Conservation (phyloP, 1,140 invertebrate genomes). For the Xylocopa sonorina region DNA sequence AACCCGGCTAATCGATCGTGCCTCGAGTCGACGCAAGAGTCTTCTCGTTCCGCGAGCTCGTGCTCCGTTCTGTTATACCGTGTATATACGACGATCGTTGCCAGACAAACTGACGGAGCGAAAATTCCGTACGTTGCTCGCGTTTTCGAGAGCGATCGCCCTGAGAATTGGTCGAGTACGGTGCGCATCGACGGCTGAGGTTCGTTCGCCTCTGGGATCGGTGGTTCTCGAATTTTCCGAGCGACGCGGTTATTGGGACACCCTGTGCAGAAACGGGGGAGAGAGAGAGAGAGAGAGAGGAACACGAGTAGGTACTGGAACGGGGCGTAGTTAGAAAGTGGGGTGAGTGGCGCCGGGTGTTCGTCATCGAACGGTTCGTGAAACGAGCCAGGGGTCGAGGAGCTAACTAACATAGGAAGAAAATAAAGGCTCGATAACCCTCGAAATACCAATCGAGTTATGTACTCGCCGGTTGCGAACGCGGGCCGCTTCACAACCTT, state of each 20-base stretch:
- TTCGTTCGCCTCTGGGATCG: no score
- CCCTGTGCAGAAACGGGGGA: not conserved
- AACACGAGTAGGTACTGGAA: not conserved
- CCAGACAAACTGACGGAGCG: no score
- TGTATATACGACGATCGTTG: no score
- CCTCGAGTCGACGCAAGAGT: not conserved
- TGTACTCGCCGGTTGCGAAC: constrained; percentile 38
- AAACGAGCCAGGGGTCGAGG: constrained; percentile 5
- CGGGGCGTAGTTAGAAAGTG: not conserved
- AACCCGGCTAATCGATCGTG: not conserved
- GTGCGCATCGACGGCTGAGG: no score
- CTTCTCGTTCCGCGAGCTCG: not conserved
- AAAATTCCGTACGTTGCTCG: no score
- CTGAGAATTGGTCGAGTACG: no score
- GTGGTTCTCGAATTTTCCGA: no score
- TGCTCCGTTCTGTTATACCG: not conserved
- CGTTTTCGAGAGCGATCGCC: no score
- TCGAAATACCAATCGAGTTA: constrained; percentile 50
- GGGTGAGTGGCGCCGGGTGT: constrained; percentile 23
- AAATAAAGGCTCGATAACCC: constrained; percentile 47
- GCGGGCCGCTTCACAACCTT: constrained; percentile 14
- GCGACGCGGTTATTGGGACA: no score
- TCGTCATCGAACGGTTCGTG: not conserved
- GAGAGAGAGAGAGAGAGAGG: not conserved
- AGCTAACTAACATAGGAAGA: constrained; percentile 26